A percentile compares a stretch with the other conserved stretches of the same genome.
These are phyloP conservation scores for Corydoras sp. DNA, from an alignment of 2,113 vertebrate species.

Conservation along the genomic window DNA sequence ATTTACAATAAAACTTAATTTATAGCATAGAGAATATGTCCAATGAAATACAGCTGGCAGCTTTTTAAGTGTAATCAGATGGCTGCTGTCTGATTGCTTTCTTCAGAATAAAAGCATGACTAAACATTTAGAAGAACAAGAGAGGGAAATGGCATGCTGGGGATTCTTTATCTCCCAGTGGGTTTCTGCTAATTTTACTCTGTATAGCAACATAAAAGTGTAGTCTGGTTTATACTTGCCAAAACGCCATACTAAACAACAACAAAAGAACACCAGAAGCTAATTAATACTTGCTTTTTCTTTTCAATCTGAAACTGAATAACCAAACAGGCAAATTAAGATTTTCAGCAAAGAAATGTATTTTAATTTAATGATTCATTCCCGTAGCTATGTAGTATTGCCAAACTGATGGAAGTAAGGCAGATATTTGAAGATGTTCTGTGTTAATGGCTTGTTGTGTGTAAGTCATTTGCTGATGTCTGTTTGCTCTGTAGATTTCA, in stretches of 20 bases:
- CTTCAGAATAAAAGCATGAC: slow-evolving; percentile 17
- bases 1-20: background rate
- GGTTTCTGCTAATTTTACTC: slow-evolving; percentile 16
- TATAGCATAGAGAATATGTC: background rate
- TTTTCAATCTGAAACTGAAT: slow-evolving; percentile 54
- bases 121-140: slow-evolving; percentile 14
- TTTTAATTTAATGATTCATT: too few relatives aligned
- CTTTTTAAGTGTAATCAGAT: slow-evolving; percentile 14
- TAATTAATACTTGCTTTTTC: slow-evolving; percentile 71
- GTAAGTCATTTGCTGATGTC: background rate
- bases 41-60: background rate
- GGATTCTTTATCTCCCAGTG: background rate
- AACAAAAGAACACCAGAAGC: slow-evolving; percentile 50
- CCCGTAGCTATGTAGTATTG: too few relatives aligned
- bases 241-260: slow-evolving; percentile 26
- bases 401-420: too few relatives aligned
- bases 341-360: slow-evolving; percentile 40
- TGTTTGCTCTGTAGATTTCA: background rate
- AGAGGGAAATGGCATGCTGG: background rate
- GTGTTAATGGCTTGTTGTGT: background rate
- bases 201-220: slow-evolving; percentile 46
- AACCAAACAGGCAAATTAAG: slow-evolving; percentile 48
- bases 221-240: slow-evolving; percentile 58
- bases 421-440: background rate
- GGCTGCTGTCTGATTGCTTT: slow-evolving; percentile 26